Evolutionary conservation across 1,140 invertebrate genomes (phyloP).

Genomic region (Heliconius hewitsoni): DNA sequence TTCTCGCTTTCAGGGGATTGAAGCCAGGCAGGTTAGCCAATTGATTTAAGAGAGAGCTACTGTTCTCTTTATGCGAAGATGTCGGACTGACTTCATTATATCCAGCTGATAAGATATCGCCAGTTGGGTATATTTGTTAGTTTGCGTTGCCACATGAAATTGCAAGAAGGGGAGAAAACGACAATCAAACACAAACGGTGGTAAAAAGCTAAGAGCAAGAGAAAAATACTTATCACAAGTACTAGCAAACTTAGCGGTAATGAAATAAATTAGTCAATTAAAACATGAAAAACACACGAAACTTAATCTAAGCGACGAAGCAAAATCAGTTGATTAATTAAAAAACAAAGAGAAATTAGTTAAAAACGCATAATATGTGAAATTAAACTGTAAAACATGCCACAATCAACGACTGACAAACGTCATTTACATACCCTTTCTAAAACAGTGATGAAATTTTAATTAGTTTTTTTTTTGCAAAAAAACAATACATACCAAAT

Average conservation of each 20-base stretch:
- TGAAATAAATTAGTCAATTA: constrained; percentile 20
- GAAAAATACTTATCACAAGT: constrained; percentile 35
- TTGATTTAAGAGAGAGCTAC: constrained; percentile 85
- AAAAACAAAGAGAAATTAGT: constrained; percentile 16
- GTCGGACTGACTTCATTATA: constrained; percentile 81
- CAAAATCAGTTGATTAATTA: constrained; percentile 36
- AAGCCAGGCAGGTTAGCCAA: constrained; percentile 84
- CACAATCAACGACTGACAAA: constrained; percentile 2
- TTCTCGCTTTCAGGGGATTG: constrained; percentile 84
- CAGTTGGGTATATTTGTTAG: constrained; percentile 67
- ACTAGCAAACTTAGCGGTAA: constrained; percentile 37
- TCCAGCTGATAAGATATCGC: constrained; percentile 70
- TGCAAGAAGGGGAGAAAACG: constrained; percentile 79
- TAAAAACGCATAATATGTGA: constrained; percentile 8
- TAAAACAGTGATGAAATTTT: constrained; percentile 6
- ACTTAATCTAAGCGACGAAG: constrained; percentile 41
- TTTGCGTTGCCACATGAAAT: constrained; percentile 74
- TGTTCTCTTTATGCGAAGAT: constrained; percentile 82
- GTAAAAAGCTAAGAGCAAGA: constrained; percentile 67
- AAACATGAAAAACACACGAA: constrained; percentile 25
- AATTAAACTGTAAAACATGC: constrained; percentile 29
- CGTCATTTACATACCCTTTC: constrained; percentile 10
- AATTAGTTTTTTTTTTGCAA: not conserved
- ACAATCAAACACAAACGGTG: constrained; percentile 75
- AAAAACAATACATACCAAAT: constrained; percentile 43